Evolutionary conservation across 2,113 vertebrate genomes (phyloP), one percentile per base, ranked within the genome.

Genomic region (Clarias macrocephalus): DNA sequence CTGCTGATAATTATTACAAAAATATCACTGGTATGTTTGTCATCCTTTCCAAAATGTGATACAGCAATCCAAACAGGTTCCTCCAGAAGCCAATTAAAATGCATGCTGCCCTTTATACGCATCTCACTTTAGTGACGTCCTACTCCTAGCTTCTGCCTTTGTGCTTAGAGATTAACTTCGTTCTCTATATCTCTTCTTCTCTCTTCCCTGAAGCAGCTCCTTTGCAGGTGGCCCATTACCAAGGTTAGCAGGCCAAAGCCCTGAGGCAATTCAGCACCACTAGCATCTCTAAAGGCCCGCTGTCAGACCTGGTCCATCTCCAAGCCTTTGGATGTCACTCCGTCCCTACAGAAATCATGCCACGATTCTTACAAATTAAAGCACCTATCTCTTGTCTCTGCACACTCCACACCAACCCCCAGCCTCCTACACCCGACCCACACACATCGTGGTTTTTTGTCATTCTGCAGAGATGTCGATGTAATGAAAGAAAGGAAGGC

Each of bases 401-500:
- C 57, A 62, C 33, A 56, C 30, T 75, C 48, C 33, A 48, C 42
- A 73, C 83, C 83, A 33, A 79, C 75, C 75, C 75, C 75, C 75
- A 79, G 28, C n/a, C 52, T 28, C 83, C 70, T n/a, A 66, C n/a
- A n/a, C 83, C 70, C 16, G 82, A 90, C 89, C 63, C 75, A 76
- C 85, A 65, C 16, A 77, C 90, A 23, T 2, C 68, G 85, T 87
- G 86, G 63, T 90, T 93, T 89, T 48, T 88, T 92, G 89, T 93
- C 91, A 91, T 85, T 90, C 62, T 88, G 87, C 87, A 85, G 86
- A 87, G 87, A 91, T 92, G 89, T 91, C 85, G 85, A 88, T 92
- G 90, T 93, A 94, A 95, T 93, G 85, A 93, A 93, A 93, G 90
- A 91, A 91, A 88, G 68, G 48, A 80, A 83, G 83, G 89, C 89